Evolutionary conservation across 2,113 vertebrate genomes (phyloP).

Genomic region (Charadrius vociferus): DNA sequence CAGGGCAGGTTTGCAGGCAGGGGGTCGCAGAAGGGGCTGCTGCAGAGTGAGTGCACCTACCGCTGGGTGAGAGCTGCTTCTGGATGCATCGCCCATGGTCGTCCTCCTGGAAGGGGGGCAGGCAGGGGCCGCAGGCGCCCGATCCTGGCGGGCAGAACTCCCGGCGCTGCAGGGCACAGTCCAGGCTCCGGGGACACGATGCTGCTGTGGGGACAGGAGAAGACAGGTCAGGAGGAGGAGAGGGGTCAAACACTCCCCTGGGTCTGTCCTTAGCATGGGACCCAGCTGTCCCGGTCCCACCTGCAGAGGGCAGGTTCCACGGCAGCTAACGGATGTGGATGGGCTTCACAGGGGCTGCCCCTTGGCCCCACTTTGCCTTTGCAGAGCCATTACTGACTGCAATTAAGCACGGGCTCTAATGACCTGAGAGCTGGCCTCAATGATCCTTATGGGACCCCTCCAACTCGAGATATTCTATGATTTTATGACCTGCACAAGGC

Average conservation of each 20-base stretch:
- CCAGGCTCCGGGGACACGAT: slow-evolving; percentile 83
- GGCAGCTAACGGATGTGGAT: rapidly evolving
- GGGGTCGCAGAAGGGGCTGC: background rate
- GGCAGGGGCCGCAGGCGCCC: slow-evolving; percentile 83
- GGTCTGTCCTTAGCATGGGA: background rate
- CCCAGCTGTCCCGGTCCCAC: rapidly evolving
- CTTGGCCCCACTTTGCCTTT: rapidly evolving
- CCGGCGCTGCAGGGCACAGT: slow-evolving; percentile 84
- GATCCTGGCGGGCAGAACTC: slow-evolving; percentile 79
- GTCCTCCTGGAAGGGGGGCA: slow-evolving; percentile 81
- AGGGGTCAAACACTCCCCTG: background rate
- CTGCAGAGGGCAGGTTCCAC: background rate
- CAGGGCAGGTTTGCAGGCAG: too few relatives aligned
- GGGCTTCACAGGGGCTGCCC: background rate
- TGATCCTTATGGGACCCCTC: background rate
- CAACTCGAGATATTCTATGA: background rate
- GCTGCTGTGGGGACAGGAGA: slow-evolving; percentile 62
- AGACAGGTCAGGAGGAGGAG: background rate
- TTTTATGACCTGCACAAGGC: background rate
- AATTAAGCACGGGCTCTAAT: background rate
- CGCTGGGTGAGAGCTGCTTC: background rate
- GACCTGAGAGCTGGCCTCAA: rapidly evolving
- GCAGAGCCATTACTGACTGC: background rate
- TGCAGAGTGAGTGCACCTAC: slow-evolving; percentile 9
- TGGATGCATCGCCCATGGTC: slow-evolving; percentile 73